Evolutionary conservation across 2,797 vertebrate species (phyloP).

Genomic region (Hoplostethus atlanticus): DNA sequence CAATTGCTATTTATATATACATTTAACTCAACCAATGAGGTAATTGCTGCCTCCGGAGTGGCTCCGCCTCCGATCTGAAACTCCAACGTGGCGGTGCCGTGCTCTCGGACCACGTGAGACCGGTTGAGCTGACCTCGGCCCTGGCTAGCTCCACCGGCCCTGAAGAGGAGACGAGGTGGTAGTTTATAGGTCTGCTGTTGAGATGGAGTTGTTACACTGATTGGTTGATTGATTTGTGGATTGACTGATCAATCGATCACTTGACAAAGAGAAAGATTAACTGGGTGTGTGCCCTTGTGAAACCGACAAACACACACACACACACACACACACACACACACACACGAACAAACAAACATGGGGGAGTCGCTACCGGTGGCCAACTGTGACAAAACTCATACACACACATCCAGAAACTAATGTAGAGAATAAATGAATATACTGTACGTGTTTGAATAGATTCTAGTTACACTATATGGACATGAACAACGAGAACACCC

Average conservation of each 20-base stretch:
- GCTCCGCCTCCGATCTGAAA: too few species aligned
- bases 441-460: conserved; percentile 81
- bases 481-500: conserved; percentile 68
- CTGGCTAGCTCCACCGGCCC: conserved; percentile 44
- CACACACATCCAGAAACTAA: conserved; percentile 47
- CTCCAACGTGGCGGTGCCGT: too few species aligned
- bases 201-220: conserved; percentile 13
- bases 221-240: conserved; percentile 33
- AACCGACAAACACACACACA: conserved; percentile 53
- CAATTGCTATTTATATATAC: too few species aligned
- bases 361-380: conserved; percentile 77
- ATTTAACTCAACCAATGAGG: too few species aligned
- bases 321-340: too few species aligned
- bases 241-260: conserved; percentile 29
- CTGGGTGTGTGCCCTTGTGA: conserved; percentile 40
- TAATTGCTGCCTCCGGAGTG: too few species aligned
- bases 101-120: background rate
- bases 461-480: conserved; percentile 75
- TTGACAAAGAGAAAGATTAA: conserved; percentile 41
- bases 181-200: conserved; percentile 53
- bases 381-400: conserved; percentile 79
- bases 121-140: conserved; percentile 2
- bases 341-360: conserved; percentile 13
- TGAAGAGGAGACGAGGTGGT: conserved; percentile 58
- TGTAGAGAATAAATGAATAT: conserved; percentile 80